Evolutionary conservation across 2,888 invertebrate species (phyloP), one percentile per base, ranked within the genome.

Genomic region (Euphydryas editha): DNA sequence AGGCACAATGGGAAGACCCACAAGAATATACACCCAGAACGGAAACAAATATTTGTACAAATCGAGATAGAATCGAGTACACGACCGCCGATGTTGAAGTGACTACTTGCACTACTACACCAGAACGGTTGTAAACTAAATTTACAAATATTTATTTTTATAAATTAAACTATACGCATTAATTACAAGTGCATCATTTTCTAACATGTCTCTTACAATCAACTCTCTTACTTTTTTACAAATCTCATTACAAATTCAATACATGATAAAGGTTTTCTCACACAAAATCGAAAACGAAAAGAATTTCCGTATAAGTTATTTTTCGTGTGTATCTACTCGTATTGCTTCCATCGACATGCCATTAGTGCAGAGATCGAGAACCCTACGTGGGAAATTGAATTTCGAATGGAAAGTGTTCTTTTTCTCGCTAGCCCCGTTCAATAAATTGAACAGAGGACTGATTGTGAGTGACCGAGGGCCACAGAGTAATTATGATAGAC

Each of bases 331-430:
- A 18, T 39, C 37, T 57, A 15, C 7, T 57, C 46, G 39, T 58
- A 37, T 21, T 18, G 21, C 13, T n/a, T 49, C 55, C 55, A 49
- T 37, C 15, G 39, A 59, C 51, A 39, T 57, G 67, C 49, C 61
- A 62, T 65, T 62, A 63, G 39, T 39, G 59, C 58, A 54, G 60
- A 62, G 60, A 62, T 63, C 21, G 66, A 71, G 72, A 72, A 72
- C 71, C 68, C 73, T 75, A 75, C 74, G 75, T 69, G 63, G 76
- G 70, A 80, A 84, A 84, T 84, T 82, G 80, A 79, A 84, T 83
- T 81, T 75, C 73, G 69, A 75, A 73, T 74, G 69, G 60, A 73
- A 39, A 73, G 63, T 78, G 76, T 72, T 80, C 78, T 81, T 82
- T 79, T 75, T 75, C 70, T 73, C 65, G 58, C 67, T 72, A 15